phyloP scores from a whole-genome alignment of 2,888 invertebrate genomes.

The Phortica magna region DNA sequence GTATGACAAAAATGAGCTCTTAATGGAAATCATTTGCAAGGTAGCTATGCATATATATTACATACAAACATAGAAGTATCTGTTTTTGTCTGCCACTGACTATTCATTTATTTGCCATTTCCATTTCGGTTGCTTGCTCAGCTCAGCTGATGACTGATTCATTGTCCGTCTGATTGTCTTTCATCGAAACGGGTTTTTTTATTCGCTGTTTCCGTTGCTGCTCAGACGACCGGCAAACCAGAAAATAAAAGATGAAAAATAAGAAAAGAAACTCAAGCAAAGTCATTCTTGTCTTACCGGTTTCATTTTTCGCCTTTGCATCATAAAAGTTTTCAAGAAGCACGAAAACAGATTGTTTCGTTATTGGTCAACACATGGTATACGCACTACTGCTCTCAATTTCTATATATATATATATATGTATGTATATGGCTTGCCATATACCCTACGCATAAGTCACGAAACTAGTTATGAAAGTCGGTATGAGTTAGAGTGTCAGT shows the following conservation, averaged over 20 bases:
- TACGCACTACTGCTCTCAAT: neutral
- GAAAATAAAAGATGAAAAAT: neutral
- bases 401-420: neutral
- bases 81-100: neutral
- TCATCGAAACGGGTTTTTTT: neutral
- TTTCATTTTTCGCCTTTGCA: neutral
- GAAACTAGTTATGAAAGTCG: too few relatives aligned
- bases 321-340: neutral
- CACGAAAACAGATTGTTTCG: neutral
- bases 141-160: constrained; percentile 18
- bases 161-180: neutral
- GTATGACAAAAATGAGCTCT: too few relatives aligned
- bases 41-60: neutral
- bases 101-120: neutral
- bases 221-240: neutral
- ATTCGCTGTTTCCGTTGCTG: neutral
- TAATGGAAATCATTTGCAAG: too few relatives aligned
- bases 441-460: too few relatives aligned
- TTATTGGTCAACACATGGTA: too few relatives aligned
- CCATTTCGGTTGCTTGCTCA: neutral
- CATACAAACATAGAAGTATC: neutral
- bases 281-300: constrained; percentile 11
- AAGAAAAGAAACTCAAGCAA: neutral
- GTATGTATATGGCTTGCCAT: too few relatives aligned
- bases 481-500: too few relatives aligned